phyloP scores from a whole-genome alignment of 2,797 vertebrate species.

The Protosalanx chinensis region DNA sequence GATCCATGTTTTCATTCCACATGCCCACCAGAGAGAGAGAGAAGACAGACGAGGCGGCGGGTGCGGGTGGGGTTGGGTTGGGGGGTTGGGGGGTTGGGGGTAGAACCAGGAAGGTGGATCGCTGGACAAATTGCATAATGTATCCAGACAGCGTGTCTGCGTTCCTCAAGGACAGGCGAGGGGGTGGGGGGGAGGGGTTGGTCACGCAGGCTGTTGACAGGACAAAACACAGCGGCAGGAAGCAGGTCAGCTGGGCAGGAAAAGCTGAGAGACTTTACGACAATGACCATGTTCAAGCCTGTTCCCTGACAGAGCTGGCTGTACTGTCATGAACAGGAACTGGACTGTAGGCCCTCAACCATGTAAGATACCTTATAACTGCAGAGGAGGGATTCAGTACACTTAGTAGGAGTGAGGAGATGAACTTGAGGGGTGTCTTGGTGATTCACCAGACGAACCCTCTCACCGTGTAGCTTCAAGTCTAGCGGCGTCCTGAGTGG shows the following conservation, averaged over 20 bases:
- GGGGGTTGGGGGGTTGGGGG: neutral
- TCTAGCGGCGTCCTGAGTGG: too few relatives aligned
- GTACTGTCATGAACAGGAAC: too few relatives aligned
- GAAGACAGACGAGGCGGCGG: neutral
- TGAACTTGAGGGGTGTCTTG: too few relatives aligned
- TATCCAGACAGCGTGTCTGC: constrained; percentile 3
- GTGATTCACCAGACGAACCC: too few relatives aligned
- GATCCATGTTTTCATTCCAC: constrained; percentile 42
- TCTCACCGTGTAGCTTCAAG: too few relatives aligned
- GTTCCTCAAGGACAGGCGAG: constrained; percentile 1
- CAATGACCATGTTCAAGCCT: neutral
- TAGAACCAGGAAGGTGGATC: neutral
- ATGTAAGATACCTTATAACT: too few relatives aligned
- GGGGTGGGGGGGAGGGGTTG: too few relatives aligned
- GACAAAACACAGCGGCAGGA: neutral
- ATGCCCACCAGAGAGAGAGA: constrained; percentile 34
- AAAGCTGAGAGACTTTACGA: constrained; percentile 1
- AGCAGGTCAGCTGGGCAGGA: constrained; percentile 4
- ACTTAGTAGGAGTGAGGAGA: too few relatives aligned
- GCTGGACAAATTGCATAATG: constrained; percentile 29
- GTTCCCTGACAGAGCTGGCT: neutral
- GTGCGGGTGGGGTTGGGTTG: too few relatives aligned
- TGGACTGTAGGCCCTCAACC: too few relatives aligned
- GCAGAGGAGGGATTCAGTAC: too few relatives aligned
- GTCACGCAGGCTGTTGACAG: neutral